Percentiles rank a stretch among this genome's conserved stretches.
Conservation (phyloP, 2,113 vertebrate species). For the Muscicapa adusta region DNA sequence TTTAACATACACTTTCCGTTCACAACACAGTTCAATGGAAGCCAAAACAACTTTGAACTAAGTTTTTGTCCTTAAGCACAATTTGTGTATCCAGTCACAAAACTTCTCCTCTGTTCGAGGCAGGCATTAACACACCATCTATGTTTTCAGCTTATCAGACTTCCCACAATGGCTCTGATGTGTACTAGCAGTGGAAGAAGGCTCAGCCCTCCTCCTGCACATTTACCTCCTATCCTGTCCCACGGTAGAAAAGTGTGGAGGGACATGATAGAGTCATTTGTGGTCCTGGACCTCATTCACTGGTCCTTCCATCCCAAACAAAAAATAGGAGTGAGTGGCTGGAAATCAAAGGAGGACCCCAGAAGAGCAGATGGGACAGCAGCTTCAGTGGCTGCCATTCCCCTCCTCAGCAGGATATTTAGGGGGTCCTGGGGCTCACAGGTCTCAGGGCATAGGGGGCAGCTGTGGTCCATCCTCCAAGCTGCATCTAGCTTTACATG, state of each 20-base stretch:
- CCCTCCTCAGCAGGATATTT: not conserved
- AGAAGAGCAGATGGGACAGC: not conserved
- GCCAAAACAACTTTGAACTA: not conserved
- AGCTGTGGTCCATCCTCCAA: not conserved
- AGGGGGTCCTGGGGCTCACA: rapidly evolving
- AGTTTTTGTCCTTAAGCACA: not conserved
- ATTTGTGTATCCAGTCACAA: not conserved
- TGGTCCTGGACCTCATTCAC: rapidly evolving
- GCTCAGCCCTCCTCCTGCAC: not conserved
- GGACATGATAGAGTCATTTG: not conserved
- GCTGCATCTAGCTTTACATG: not conserved
- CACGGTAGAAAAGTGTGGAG: too few species aligned
- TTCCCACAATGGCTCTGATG: rapidly evolving
- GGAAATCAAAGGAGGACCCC: not conserved
- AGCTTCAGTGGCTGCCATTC: rapidly evolving
- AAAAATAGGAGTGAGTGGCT: rapidly evolving
- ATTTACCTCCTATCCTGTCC: not conserved
- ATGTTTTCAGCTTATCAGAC: not conserved
- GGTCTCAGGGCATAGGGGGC: not conserved
- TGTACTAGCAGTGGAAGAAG: not conserved
- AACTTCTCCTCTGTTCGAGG: not conserved
- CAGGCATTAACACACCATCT: not conserved
- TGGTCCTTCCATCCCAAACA: not conserved
- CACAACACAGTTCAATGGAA: not conserved
- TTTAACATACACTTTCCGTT: not conserved